Percentiles rank a stretch among this genome's conserved stretches.
These are phyloP conservation scores for Lepilemur ruficaudatus DNA, from an alignment of 2,797 vertebrate species.

Conservation along the genomic window DNA sequence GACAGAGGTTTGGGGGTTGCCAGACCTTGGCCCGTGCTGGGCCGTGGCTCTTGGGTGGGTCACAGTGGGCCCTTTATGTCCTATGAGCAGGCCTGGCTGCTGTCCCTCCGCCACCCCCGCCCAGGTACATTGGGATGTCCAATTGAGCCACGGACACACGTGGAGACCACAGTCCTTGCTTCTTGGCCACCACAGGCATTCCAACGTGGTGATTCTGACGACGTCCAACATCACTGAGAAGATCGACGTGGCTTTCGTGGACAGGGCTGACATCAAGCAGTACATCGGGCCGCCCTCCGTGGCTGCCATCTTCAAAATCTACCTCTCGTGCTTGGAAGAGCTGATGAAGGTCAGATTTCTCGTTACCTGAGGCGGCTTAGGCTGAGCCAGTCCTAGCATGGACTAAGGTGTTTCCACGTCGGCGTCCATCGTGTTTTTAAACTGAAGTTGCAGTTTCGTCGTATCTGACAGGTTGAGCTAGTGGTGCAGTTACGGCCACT, in stretches of 20 bases:
- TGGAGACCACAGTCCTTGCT: not conserved
- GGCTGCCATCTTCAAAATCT: constrained; percentile 96
- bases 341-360: constrained; percentile 93
- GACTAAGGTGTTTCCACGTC: accelerated
- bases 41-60: not conserved
- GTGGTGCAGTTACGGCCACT: not conserved
- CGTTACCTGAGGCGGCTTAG: not conserved
- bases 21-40: not conserved
- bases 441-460: not conserved
- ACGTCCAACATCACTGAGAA: constrained; percentile 98
- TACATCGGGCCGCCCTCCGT: constrained; percentile 95
- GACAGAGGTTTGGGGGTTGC: not conserved
- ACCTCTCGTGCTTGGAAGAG: constrained; percentile 95
- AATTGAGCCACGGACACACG: accelerated
- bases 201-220: constrained; percentile 98
- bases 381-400: accelerated
- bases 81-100: not conserved
- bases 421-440: accelerated
- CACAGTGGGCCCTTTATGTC: not conserved
- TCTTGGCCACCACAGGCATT: constrained; percentile 85
- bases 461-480: not conserved
- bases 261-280: constrained; percentile 98
- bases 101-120: not conserved
- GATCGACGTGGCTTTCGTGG: constrained; percentile 98
- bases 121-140: not conserved